Evolutionary conservation across 2,888 invertebrate genomes (phyloP).

Genomic region (Sceliomorpha sp.): DNA sequence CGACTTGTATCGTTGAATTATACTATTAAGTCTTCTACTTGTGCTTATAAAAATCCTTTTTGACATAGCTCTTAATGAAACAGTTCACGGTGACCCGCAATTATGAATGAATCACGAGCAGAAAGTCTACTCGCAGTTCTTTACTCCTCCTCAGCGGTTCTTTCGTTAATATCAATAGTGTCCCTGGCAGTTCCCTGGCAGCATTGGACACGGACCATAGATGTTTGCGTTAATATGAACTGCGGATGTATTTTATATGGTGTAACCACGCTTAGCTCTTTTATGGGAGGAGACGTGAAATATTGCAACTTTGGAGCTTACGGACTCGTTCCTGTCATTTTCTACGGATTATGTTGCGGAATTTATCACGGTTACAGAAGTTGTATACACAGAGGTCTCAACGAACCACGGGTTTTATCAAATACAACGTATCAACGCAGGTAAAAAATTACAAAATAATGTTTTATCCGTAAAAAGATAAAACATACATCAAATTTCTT

Average conservation of each 20-base stretch:
- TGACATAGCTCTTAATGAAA: no score
- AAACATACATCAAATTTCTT: no score
- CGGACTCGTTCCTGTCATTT: constrained; percentile 71
- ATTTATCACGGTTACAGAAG: constrained; percentile 77
- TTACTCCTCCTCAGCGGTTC: constrained; percentile 62
- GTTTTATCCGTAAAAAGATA: no score
- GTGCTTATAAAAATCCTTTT: no score
- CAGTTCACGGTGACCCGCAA: constrained; percentile 15
- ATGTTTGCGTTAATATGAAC: constrained; percentile 72
- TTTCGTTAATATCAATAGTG: constrained; percentile 65
- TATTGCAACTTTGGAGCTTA: constrained; percentile 76
- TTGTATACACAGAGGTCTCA: constrained; percentile 65
- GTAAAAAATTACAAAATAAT: constrained; percentile 34
- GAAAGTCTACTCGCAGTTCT: constrained; percentile 65
- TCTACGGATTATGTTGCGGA: constrained; percentile 65
- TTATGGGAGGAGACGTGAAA: constrained; percentile 77
- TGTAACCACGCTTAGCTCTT: constrained; percentile 71
- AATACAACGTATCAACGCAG: constrained; percentile 48
- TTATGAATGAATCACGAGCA: constrained; percentile 64
- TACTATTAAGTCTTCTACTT: not conserved
- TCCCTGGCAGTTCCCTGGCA: constrained; percentile 73
- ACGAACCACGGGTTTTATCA: constrained; percentile 57
- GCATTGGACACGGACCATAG: constrained; percentile 76
- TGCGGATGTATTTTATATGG: constrained; percentile 80
- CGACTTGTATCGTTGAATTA: no score